A percentile compares a stretch with the other conserved stretches of the same genome.
Evolutionary conservation across 2,797 vertebrate species (phyloP).

Genomic region (Esox masquinongy): DNA sequence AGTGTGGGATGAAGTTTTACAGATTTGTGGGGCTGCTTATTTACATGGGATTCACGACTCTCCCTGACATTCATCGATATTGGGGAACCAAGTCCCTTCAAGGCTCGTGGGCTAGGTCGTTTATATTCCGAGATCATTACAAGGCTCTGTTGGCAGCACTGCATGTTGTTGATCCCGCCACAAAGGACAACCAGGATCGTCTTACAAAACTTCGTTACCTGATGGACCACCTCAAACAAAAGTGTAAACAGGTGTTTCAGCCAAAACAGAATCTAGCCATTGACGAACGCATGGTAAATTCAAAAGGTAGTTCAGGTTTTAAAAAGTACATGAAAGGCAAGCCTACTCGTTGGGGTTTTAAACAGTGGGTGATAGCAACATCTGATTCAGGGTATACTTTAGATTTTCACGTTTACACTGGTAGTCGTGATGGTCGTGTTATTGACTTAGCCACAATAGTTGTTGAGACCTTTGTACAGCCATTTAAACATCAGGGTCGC

Average conservation of each 20-base stretch:
- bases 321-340: not conserved
- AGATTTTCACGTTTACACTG: too few relatives aligned
- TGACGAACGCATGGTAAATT: conserved; percentile 12
- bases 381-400: too few relatives aligned
- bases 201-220: not conserved
- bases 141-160: conserved; percentile 3
- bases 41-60: conserved; percentile 5
- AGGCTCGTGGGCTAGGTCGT: not conserved
- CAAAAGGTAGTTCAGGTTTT: not conserved
- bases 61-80: not conserved
- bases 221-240: conserved; percentile 2
- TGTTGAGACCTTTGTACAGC: not conserved
- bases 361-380: too few relatives aligned
- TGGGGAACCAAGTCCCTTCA: conserved; percentile 11
- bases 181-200: not conserved
- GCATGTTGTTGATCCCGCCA: conserved; percentile 7
- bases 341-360: not conserved
- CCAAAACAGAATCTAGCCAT: conserved; percentile 5
- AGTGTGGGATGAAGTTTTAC: not conserved
- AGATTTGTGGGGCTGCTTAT: conserved; percentile 3
- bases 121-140: not conserved
- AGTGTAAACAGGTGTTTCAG: conserved; percentile 6
- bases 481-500: conserved; percentile 1
- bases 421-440: not conserved
- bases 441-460: conserved; percentile 11